A percentile compares a stretch with the other conserved stretches of the same genome.
These are phyloP conservation scores for Centropristis striata DNA, from an alignment of 2,113 vertebrate species.

Conservation along the genomic window DNA sequence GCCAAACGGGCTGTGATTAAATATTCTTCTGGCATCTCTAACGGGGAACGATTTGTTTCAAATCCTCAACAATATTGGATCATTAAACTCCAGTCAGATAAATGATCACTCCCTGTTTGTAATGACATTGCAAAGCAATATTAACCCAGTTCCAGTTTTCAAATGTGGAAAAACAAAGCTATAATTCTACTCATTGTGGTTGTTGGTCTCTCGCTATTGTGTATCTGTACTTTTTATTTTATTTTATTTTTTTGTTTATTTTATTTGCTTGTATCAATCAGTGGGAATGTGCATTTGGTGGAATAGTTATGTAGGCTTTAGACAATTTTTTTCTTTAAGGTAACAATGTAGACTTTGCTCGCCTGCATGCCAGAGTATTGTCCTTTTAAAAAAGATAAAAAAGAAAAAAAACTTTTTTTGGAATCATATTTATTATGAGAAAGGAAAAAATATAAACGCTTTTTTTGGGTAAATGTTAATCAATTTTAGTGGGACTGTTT, in stretches of 20 bases:
- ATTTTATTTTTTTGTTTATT: conserved; percentile 52
- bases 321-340: conserved; percentile 68
- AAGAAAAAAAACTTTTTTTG: conserved; percentile 78
- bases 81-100: conserved; percentile 35
- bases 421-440: conserved; percentile 81
- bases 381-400: conserved; percentile 70
- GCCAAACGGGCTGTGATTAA: conserved; percentile 42
- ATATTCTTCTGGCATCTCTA: conserved; percentile 44
- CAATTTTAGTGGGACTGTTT: conserved; percentile 81
- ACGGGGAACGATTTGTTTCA: conserved; percentile 17
- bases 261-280: conserved; percentile 97
- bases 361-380: conserved; percentile 93
- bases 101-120: conserved; percentile 61
- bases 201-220: conserved; percentile 76
- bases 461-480: conserved; percentile 75
- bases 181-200: conserved; percentile 81
- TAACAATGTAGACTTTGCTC: conserved; percentile 81
- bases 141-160: conserved; percentile 65
- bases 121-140: conserved; percentile 85
- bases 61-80: conserved; percentile 30
- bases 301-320: conserved; percentile 87
- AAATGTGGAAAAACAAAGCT: conserved; percentile 72
- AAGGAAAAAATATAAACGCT: conserved; percentile 56
- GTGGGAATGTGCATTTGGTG: conserved; percentile 97
- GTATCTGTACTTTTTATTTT: conserved; percentile 66